A percentile compares a stretch with the other conserved stretches of the same genome.
Conservation (phyloP, 2,797 vertebrate genomes). For the Denticeps clupeoides region DNA sequence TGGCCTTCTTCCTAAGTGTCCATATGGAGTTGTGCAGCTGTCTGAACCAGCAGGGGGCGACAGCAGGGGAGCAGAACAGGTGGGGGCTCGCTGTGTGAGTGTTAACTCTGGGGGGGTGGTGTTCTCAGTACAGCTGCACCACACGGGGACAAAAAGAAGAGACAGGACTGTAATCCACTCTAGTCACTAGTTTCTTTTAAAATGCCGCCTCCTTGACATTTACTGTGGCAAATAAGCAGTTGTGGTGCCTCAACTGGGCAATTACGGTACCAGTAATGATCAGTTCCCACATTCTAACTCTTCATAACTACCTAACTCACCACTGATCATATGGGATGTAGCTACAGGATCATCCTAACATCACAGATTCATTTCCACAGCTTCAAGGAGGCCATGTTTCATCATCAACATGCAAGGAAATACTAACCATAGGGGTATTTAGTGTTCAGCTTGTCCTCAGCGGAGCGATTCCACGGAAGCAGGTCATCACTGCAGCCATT, state of each 20-base stretch:
- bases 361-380: too few species aligned
- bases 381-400: too few species aligned
- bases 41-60: not conserved
- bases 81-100: not conserved
- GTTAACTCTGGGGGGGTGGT: not conserved
- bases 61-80: not conserved
- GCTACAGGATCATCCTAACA: too few species aligned
- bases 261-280: too few species aligned
- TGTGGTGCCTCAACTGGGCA: too few species aligned
- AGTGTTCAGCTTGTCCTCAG: slow-evolving; percentile 67
- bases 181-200: not conserved
- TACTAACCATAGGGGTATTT: slow-evolving; percentile 82
- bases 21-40: not conserved
- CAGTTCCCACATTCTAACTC: too few species aligned
- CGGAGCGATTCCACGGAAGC: slow-evolving; percentile 77
- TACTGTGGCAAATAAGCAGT: too few species aligned
- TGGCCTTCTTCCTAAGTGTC: not conserved
- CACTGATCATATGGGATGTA: too few species aligned
- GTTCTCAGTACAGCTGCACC: not conserved
- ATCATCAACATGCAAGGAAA: too few species aligned
- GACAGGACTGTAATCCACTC: not conserved
- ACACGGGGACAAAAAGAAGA: slow-evolving; percentile 4
- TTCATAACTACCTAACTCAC: too few species aligned
- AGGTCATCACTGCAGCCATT: slow-evolving; percentile 83
- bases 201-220: too few species aligned